phyloP scores from a whole-genome alignment of 2,797 vertebrate genomes.

The Alosa sapidissima region DNA sequence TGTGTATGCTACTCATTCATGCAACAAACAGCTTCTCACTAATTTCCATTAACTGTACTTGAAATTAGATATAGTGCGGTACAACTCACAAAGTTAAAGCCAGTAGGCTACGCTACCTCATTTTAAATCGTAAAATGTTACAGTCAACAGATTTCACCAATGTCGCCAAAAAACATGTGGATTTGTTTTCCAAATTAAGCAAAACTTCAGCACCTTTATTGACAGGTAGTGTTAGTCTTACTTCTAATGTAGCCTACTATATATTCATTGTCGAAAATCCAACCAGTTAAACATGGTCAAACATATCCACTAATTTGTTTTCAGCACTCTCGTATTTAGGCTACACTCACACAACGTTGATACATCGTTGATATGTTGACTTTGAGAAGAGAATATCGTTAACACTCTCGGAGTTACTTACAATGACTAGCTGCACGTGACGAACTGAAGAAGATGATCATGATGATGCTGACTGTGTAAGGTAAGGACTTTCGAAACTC shows the following conservation, averaged over 20 bases:
- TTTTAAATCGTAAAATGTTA: not conserved
- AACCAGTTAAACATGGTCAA: not conserved
- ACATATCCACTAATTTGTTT: not conserved
- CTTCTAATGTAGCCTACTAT: not conserved
- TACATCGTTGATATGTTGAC: not conserved
- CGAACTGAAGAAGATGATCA: slow-evolving; percentile 63
- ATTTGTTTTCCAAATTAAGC: not conserved
- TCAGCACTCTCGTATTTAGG: not conserved
- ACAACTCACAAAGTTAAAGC: not conserved
- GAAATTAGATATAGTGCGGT: not conserved
- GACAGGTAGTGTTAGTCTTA: not conserved
- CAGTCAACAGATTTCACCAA: not conserved
- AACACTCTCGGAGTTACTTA: slow-evolving; percentile 62
- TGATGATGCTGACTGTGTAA: slow-evolving; percentile 53
- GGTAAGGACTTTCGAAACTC: slow-evolving; percentile 55
- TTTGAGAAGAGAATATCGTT: not conserved
- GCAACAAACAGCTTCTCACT: not conserved
- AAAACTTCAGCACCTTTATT: not conserved
- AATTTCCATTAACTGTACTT: not conserved
- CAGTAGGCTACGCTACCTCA: not conserved
- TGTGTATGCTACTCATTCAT: slow-evolving; percentile 25
- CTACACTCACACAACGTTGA: not conserved
- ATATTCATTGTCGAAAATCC: not conserved
- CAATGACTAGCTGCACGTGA: slow-evolving; percentile 70
- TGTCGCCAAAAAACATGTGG: not conserved